A percentile compares a stretch with the other conserved stretches of the same genome.
These are phyloP conservation scores for Cercocebus atys DNA, from an alignment of 2,113 vertebrate genomes.

Conservation along the genomic window DNA sequence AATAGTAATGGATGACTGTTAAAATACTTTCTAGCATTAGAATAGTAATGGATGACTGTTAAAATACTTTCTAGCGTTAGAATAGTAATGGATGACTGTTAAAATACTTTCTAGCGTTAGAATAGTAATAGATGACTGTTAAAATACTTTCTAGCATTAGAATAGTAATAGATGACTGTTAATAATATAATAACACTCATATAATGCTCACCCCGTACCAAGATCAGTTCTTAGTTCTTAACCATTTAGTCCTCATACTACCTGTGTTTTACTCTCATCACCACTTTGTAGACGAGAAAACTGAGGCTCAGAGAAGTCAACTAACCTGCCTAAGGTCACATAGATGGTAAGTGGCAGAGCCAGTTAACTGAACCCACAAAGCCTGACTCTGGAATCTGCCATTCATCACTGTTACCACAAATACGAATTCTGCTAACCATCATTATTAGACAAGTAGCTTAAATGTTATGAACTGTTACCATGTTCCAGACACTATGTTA, in stretches of 20 bases:
- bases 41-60: background rate
- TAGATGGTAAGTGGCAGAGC: background rate
- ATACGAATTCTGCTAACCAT: background rate
- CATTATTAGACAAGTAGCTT: background rate
- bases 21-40: background rate
- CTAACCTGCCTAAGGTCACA: background rate
- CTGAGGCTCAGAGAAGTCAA: background rate
- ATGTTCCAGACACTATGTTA: background rate
- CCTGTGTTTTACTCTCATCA: background rate
- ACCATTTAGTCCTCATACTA: background rate
- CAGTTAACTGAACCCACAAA: background rate
- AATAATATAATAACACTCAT: fast-evolving
- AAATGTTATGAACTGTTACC: background rate
- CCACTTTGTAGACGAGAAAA: fast-evolving
- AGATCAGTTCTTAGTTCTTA: background rate
- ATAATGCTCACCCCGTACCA: too few species aligned
- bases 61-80: too few species aligned
- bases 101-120: too few species aligned
- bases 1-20: background rate
- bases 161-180: background rate
- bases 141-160: background rate
- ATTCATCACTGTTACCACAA: background rate
- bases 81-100: background rate
- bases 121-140: background rate
- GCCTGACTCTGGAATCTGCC: fast-evolving